Base-by-base conservation (phyloP, 2,888 invertebrate species). In the Ornithoptera alexandrae region DNA sequence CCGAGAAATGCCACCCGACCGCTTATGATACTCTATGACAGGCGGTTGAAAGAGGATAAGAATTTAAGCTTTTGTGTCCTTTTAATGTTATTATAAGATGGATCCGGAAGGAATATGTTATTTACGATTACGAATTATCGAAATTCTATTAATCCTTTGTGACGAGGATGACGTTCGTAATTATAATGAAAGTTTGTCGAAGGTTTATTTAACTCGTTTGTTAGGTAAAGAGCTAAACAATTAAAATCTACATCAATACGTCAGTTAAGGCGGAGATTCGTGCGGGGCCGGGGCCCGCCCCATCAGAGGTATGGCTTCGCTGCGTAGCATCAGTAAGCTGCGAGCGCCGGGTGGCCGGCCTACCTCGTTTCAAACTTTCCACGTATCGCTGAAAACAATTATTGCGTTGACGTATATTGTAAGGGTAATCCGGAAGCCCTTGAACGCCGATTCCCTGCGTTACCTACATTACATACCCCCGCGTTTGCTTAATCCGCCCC, bases 361-460 rank as follows among this genome's bases (percentile, higher is more conserved):
- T 15, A 12, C 46, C 15, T 46, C 46, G 46, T 75, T 77, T 73
- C 75, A 79, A 80, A 79, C 78, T 78, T 80, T 78, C 76, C 71
- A 80, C 78, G 77, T 82, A 79, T 15, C 61, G 84, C 84, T 86
- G 87, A 89, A 89, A 90, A 89, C 90, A 90, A 90, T 90, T 89
- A 90, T 89, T 88, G 86, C 85, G 89, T 86, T 84, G 81, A 84
- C 83, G 87, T 15, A 89, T 80, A 87, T 90, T 90, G 90, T 84
- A 83, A 84, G 85, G 85, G 89, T 92, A 91, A 92, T 90, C 91
- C 91, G 75, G 90, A 91, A 91, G 90, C 91, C 92, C 89, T 89
- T 89, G 87, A 90, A 86, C 84, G 87, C 84, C 84, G 88, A 86
- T 89, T 88, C 89, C 90, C 87, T 84, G 89, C 81, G 89, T 90